phyloP scores from a whole-genome alignment of 1,140 invertebrate genomes.

The Sipha flava region DNA sequence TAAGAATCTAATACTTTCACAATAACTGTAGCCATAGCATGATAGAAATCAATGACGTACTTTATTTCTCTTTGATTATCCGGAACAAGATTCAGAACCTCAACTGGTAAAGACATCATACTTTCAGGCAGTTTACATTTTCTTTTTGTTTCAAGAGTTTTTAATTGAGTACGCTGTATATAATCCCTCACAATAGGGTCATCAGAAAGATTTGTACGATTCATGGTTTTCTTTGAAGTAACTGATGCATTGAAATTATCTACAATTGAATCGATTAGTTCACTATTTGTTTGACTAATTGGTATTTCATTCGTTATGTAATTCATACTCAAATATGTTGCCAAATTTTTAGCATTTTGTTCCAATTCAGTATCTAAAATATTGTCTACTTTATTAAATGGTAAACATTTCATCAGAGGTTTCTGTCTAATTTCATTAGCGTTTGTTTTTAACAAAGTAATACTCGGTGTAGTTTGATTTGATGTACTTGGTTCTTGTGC shows the following conservation, averaged over 20 bases:
- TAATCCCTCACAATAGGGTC: slow-evolving; percentile 17
- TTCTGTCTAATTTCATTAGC: not conserved
- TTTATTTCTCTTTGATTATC: slow-evolving; percentile 25
- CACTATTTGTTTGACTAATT: not conserved
- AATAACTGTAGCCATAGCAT: slow-evolving; percentile 73
- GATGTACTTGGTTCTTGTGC: not conserved
- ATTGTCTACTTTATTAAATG: not conserved
- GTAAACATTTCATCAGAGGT: not conserved
- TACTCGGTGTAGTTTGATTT: not conserved
- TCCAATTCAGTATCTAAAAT: not conserved
- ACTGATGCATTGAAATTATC: not conserved
- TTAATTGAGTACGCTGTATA: not conserved
- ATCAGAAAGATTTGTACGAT: not conserved
- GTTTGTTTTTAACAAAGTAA: not conserved
- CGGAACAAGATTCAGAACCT: not conserved
- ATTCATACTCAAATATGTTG: not conserved
- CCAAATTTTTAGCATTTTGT: not conserved
- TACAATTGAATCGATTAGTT: not conserved
- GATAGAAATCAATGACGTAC: slow-evolving; percentile 6
- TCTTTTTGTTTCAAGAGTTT: slow-evolving; percentile 72
- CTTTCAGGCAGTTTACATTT: slow-evolving; percentile 36
- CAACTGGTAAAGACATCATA: slow-evolving; percentile 1
- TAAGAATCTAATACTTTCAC: slow-evolving; percentile 85
- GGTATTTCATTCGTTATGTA: not conserved
- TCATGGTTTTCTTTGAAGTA: not conserved